These are phyloP conservation scores for Penaeus vannamei DNA, from an alignment of 1,140 invertebrate genomes.

Conservation along the genomic window DNA sequence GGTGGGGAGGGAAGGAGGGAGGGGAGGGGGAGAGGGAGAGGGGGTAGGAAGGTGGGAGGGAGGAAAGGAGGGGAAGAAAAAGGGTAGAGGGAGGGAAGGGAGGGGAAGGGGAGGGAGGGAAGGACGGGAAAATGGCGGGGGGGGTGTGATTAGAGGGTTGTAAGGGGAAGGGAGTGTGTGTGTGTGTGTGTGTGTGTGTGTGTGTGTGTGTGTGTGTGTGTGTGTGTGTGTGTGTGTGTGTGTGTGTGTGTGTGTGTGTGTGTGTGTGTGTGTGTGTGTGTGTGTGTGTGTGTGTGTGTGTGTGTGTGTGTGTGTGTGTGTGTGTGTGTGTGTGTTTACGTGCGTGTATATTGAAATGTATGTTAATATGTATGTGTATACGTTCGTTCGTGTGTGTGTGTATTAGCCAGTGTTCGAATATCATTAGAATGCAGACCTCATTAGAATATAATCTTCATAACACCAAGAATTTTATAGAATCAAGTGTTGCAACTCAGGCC, in stretches of 20 bases:
- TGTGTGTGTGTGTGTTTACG: too few species aligned
- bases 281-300: background rate
- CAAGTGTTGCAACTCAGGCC: too few species aligned
- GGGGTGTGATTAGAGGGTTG: background rate
- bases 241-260: background rate
- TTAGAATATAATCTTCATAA: too few species aligned
- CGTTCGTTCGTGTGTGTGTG: background rate
- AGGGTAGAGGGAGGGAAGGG: too few species aligned
- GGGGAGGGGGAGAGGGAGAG: background rate
- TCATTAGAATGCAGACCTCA: too few species aligned
- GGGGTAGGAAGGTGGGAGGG: background rate
- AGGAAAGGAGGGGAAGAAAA: slow-evolving; percentile 1
- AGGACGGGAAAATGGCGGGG: slow-evolving; percentile 9
- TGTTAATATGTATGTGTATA: background rate
- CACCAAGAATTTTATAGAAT: too few species aligned
- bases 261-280: background rate
- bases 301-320: too few species aligned
- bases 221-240: too few species aligned
- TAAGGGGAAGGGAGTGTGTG: too few species aligned
- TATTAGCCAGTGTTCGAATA: background rate
- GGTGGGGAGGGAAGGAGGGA: background rate
- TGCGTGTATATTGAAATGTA: too few species aligned
- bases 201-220: background rate
- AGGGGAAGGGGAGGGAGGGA: slow-evolving; percentile 2
- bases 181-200: background rate